Base-by-base conservation (phyloP, 1,140 invertebrate species). In the Neodiprion fabricii region DNA sequence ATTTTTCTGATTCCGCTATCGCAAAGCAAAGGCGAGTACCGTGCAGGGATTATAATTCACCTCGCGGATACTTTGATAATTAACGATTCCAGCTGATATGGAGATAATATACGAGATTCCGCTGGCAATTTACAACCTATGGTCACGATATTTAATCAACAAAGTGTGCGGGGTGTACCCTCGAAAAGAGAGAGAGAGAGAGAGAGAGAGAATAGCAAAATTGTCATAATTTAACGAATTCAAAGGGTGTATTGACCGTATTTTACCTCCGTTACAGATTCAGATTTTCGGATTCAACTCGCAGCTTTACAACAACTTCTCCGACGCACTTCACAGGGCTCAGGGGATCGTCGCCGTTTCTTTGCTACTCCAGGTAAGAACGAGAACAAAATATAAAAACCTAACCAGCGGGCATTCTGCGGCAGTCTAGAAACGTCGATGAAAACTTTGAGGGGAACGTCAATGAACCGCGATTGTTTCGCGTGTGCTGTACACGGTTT, bases 201-300 rank as follows among this genome's bases (percentile, higher is more conserved):
- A 0, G 47, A 48, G 49, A 71, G 70, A 73, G 69, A 47, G 40
- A 75, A 53, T 71, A 53, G 23, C 48, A 70, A 73, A 40, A 40
- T 40, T 40, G 28, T 40, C 28, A 40, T 40, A 48, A 21, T 73
- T 66, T 73, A 70, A 21, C 28, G 12, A 50, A 40, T 75, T 75
- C 23, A 76, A 78, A 53, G 71, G n/a, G 4, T 9, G 9, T 74
- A 50, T 21, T 75, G 74, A 71, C 48, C 73, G 72, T 53, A 70
- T 21, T 73, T 72, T 81, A 83, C 71, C 90, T 90, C 28, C 5
- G 84, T 91, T 91, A 74, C 92, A 97, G 96, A 94, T 97, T 83
- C 96, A 97, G 91, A 95, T 97, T 90, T 95, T 96, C 87, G 95
- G 96, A 80, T 98, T 96, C 91, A 98, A 98, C 90, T 96, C 95